Base-by-base conservation (phyloP, 2,797 vertebrate species). In the Xenopus petersii region DNA sequence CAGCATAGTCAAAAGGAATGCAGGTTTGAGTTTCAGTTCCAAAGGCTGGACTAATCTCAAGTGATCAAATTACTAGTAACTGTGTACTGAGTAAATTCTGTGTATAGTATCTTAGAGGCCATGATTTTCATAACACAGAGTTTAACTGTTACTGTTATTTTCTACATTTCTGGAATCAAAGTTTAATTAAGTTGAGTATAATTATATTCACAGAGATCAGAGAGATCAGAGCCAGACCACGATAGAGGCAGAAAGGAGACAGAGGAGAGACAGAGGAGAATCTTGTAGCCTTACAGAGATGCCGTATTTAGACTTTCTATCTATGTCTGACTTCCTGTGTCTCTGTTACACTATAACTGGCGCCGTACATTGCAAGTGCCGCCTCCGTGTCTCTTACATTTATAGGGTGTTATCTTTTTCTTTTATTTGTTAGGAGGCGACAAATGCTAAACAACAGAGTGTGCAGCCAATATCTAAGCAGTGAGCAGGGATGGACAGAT, bases 291-390 rank as follows among this genome's bases (percentile, higher is more conserved):
- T 46, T 71, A 70, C 36, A 42, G 5, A 42, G 5, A 42, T 9
- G 36, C 36, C 36, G 36, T 9, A 51, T 61, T 71, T 71, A 71
- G 69, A 71, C 69, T 71, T 71, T 71, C 69, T 71, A 71, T 71
- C 58, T 71, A 17, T 48, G 69, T 71, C 58, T 62, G 21, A 4
- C 49, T 59, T 69, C 67, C 67, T 59, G 67, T 51, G 15, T 59
- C 67, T 42, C 55, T 26, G 21, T 62, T 21, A 71, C 58, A 24
- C 36, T 70, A 24, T 6, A 60, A 24, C 56, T 15, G 36, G 68
- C n/a, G 42, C 55, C 13, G 46, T 60, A 36, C 54, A 21, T 33
- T 26, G 10, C 16, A 13, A 11, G 30, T 58, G 16, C 54, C 17
- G 21, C 68, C 64, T 67, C 46, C 48, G 21, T 11, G 42, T 36